Conservation (phyloP, 2,797 vertebrate species). For the Rhabdomys pumilio region DNA sequence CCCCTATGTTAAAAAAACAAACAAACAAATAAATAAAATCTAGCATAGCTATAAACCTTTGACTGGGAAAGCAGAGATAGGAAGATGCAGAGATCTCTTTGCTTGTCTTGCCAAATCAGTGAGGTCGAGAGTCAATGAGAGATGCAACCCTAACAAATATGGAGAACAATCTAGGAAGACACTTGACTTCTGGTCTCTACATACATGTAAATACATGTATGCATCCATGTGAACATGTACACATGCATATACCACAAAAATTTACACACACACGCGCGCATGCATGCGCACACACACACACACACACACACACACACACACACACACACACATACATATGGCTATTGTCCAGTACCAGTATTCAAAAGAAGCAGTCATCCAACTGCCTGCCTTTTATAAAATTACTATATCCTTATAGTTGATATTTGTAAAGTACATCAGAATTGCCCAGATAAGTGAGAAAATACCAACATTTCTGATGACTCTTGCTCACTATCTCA, state of each 20-base stretch:
- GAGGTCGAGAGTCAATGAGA: background rate
- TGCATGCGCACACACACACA: too few species aligned
- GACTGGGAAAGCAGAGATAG: background rate
- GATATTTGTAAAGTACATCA: conserved; percentile 32
- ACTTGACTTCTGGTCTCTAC: background rate
- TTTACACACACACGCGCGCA: background rate
- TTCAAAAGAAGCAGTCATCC: background rate
- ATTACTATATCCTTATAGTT: background rate
- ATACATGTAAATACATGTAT: background rate
- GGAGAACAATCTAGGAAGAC: background rate
- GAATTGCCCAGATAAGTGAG: background rate
- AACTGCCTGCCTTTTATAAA: background rate
- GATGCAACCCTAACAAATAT: background rate
- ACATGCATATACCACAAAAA: background rate
- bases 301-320: too few species aligned
- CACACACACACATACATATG: background rate
- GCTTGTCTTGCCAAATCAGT: background rate
- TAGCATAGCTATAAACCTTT: background rate
- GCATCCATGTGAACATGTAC: background rate
- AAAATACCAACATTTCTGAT: conserved; percentile 12
- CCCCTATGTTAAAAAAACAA: background rate
- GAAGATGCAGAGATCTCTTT: background rate
- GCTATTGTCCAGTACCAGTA: background rate
- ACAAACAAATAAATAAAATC: background rate
- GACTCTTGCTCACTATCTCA: background rate